Percentiles rank a stretch among this genome's conserved stretches.
Evolutionary conservation across 2,797 vertebrate species (phyloP).

Genomic region (Cryptoprocta ferox): DNA sequence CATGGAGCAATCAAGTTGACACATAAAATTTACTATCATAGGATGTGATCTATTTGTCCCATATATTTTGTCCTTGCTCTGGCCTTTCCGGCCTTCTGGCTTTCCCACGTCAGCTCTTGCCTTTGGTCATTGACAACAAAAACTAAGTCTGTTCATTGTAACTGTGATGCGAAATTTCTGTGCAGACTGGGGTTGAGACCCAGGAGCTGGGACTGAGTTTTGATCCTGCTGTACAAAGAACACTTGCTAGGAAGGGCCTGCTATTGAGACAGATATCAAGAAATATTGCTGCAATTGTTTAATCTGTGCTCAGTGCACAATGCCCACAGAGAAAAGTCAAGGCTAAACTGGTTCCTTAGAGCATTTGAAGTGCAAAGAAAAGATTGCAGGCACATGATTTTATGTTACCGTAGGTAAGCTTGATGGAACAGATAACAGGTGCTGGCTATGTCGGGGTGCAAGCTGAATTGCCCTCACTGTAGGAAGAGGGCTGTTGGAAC

Average conservation of each 20-base stretch:
- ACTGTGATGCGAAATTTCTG: neutral
- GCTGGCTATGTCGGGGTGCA: neutral
- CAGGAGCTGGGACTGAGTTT: neutral
- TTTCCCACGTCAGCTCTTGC: neutral
- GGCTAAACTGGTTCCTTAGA: neutral
- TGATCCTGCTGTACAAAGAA: neutral
- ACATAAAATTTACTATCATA: neutral
- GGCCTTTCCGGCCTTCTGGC: neutral
- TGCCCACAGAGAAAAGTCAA: neutral
- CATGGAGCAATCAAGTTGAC: neutral
- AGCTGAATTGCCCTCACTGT: neutral
- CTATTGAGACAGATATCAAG: neutral
- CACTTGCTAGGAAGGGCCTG: neutral
- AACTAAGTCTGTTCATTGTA: neutral
- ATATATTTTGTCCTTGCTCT: neutral
- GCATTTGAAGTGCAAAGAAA: constrained; percentile 8
- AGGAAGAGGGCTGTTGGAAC: neutral
- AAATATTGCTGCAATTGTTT: neutral
- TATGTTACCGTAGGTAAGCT: neutral
- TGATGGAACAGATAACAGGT: neutral
- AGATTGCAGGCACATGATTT: neutral
- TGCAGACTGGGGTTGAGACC: neutral
- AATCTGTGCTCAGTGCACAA: neutral
- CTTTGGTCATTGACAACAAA: neutral
- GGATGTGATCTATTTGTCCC: neutral